Evolutionary conservation across 2,888 invertebrate genomes (phyloP), one percentile per base, ranked within the genome.

Genomic region (Pediacus dermestoides): DNA sequence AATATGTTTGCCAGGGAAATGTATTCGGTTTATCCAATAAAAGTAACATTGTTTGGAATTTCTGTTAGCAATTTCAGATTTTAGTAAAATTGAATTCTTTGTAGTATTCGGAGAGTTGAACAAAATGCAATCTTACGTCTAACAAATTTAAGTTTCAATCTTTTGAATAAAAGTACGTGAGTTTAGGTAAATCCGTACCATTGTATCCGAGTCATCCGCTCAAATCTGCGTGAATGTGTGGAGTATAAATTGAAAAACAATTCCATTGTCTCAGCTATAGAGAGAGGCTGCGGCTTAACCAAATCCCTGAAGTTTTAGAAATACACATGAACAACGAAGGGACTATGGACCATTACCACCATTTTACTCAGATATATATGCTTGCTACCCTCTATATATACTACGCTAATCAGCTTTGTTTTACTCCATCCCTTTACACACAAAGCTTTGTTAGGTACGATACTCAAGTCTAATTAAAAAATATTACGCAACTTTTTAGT

Each of bases 201-300:
- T 51, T 51, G 51, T 50, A 47, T 49, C 41, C 37, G 38, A 37
- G 46, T 42, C 47, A 47, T 50, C 42, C 44, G 15, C 44, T 39
- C 42, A 37, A 44, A 50, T 44, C 44, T 46, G 42, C 45, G 43
- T 42, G 44, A 46, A 50, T 50, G 44, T 52, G 48, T 45, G 40
- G 25, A 35, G 37, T 42, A 47, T 47, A 45, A 47, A 48, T 43
- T 42, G 43, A 43, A 50, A 45, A 50, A 48, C 45, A 43, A 27
- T 33, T 31, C 44, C 30, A 47, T 47, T 50, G 43, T 47, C 37
- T 41, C 37, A 23, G 10, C 23, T n/a, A 23, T 23, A 7, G 23
- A 23, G 23, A 10, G 23, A 23, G 10, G 28, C 7, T 26, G 26
- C 3, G 14, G 28, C 3, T 13, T 28, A 13, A 11, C 13, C 10